A percentile compares a stretch with the other conserved stretches of the same genome.
These are phyloP conservation scores for Anoplophora glabripennis DNA, from an alignment of 1,140 invertebrate species.

Conservation along the genomic window DNA sequence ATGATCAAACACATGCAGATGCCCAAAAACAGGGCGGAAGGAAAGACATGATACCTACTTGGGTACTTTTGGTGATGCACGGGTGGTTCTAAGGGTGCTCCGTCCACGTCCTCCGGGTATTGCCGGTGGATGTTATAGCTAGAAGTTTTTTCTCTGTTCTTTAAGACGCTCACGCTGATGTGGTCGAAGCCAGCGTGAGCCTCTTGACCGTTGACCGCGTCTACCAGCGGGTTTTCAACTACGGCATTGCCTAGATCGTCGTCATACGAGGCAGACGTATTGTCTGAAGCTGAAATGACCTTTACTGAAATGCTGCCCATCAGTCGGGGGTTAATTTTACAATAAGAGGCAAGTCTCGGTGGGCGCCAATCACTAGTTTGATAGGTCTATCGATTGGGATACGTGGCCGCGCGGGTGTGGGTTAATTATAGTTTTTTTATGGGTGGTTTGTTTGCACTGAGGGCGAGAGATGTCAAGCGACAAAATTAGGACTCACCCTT, in stretches of 20 bases:
- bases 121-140: constrained; percentile 30
- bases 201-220: constrained; percentile 45
- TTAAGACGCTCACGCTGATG: constrained; percentile 46
- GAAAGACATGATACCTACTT: constrained; percentile 45
- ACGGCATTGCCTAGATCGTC: constrained; percentile 44
- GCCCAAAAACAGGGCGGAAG: too few relatives aligned
- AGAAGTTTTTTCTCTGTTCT: constrained; percentile 39
- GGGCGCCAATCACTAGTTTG: background rate
- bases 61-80: constrained; percentile 40
- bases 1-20: too few relatives aligned
- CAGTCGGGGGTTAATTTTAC: constrained; percentile 1
- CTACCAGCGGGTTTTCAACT: constrained; percentile 48
- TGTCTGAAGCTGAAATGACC: constrained; percentile 51
- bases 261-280: constrained; percentile 45
- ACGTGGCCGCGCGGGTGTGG: too few relatives aligned
- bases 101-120: constrained; percentile 35
- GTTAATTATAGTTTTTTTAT: too few relatives aligned
- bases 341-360: constrained; percentile 16
- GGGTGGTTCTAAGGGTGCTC: constrained; percentile 23
- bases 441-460: too few relatives aligned
- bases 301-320: constrained; percentile 51
- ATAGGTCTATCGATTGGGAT: background rate
- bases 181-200: constrained; percentile 45
- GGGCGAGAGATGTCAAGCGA: too few relatives aligned
- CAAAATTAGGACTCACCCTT: too few relatives aligned